Evolutionary conservation across 2,797 vertebrate genomes (phyloP).

Genomic region (Anas georgica): DNA sequence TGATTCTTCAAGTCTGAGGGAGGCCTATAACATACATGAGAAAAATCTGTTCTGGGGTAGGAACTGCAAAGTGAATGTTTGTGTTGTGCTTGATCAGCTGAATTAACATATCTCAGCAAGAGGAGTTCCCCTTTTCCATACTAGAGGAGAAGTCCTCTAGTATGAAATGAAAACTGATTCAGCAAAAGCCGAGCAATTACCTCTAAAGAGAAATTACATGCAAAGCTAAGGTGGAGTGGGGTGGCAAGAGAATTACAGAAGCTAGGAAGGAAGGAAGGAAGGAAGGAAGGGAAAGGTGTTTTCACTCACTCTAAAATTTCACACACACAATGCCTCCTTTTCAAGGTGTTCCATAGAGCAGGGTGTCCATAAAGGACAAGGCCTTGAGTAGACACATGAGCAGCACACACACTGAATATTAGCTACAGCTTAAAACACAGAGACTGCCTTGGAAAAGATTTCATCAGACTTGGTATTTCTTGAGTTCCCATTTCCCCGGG

Average conservation of each 20-base stretch:
- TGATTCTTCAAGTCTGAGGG: background rate
- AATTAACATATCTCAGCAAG: background rate
- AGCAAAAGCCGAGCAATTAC: background rate
- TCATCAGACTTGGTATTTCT: background rate
- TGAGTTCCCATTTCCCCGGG: background rate
- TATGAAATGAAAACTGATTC: fast-evolving
- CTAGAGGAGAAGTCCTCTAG: too few species aligned
- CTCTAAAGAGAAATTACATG: background rate
- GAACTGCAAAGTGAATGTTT: background rate
- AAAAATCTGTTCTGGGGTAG: background rate
- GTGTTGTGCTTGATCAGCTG: background rate
- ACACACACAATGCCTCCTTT: background rate
- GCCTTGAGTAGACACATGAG: background rate
- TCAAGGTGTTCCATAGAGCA: background rate
- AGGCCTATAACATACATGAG: background rate
- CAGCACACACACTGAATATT: background rate
- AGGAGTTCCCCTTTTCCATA: background rate
- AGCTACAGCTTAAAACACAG: background rate
- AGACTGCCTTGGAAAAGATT: background rate
- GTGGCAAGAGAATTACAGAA: background rate
- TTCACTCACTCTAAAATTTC: background rate
- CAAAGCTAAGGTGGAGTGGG: background rate
- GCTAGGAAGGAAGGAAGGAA: background rate
- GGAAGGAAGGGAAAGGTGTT: too few species aligned
- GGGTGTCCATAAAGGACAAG: background rate